Evolutionary conservation across 2,797 vertebrate species (phyloP).

Genomic region (Gallirallus australis): DNA sequence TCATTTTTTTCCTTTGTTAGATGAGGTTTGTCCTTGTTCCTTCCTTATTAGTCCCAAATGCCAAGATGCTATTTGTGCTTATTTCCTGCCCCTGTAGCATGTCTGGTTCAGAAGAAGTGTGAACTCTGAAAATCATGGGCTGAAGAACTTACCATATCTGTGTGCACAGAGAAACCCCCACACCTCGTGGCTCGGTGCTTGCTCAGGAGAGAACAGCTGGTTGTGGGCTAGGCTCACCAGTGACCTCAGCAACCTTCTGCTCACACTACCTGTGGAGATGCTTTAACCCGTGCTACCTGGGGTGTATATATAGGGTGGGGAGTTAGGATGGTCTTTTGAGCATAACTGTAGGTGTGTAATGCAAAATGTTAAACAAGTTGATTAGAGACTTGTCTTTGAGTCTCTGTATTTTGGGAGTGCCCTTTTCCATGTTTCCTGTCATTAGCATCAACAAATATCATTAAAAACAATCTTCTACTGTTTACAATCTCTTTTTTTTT

Average conservation of each 20-base stretch:
- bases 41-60: not conserved
- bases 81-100: not conserved
- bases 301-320: not conserved
- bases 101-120: not conserved
- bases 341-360: not conserved
- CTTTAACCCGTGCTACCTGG: not conserved
- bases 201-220: not conserved
- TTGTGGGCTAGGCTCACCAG: rapidly evolving
- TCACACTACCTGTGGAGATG: not conserved
- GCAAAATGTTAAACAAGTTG: not conserved
- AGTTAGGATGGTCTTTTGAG: not conserved
- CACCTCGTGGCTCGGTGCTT: rapidly evolving
- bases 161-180: rapidly evolving
- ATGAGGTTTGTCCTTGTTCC: not conserved
- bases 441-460: slow-evolving; percentile 12
- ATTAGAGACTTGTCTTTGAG: not conserved
- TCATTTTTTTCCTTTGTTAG: not conserved
- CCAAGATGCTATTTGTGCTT: not conserved
- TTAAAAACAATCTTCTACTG: not conserved
- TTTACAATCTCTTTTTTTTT: not conserved
- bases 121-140: not conserved
- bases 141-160: not conserved
- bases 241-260: not conserved
- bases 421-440: not conserved
- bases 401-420: not conserved